phyloP scores from a whole-genome alignment of 2,113 vertebrate species.

The Boleophthalmus pectinirostris region DNA sequence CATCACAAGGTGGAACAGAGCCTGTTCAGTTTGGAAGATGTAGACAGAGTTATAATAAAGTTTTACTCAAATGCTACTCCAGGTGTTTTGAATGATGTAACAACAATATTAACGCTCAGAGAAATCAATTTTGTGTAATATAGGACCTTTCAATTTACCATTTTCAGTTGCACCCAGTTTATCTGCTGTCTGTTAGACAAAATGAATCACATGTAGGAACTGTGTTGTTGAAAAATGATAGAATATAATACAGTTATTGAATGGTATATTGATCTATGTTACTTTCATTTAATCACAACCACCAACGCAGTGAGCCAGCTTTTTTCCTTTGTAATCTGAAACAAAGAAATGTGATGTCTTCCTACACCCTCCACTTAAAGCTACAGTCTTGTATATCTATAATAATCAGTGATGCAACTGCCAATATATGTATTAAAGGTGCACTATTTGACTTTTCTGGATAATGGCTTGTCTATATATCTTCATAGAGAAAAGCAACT shows the following conservation, averaged over 20 bases:
- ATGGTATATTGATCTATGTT: neutral
- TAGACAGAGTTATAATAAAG: too few relatives aligned
- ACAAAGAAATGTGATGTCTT: neutral
- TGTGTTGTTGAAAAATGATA: neutral
- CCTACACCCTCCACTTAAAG: neutral
- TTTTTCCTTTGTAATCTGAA: neutral
- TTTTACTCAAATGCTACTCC: too few relatives aligned
- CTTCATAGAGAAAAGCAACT: too few relatives aligned
- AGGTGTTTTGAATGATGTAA: too few relatives aligned
- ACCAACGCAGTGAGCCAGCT: neutral
- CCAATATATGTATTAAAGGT: neutral
- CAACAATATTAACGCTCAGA: too few relatives aligned
- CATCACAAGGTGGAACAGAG: too few relatives aligned
- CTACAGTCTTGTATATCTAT: neutral
- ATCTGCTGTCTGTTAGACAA: neutral
- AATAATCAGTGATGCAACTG: neutral
- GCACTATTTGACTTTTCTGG: neutral
- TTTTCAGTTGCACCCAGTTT: neutral
- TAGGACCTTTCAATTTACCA: too few relatives aligned
- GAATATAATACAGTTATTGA: neutral
- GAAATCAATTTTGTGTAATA: too few relatives aligned
- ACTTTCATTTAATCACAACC: neutral
- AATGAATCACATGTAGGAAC: neutral
- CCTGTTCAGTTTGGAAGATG: too few relatives aligned
- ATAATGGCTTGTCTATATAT: neutral